These are phyloP conservation scores for Lycaena phlaeas DNA, from an alignment of 2,888 invertebrate genomes.

Conservation along the genomic window DNA sequence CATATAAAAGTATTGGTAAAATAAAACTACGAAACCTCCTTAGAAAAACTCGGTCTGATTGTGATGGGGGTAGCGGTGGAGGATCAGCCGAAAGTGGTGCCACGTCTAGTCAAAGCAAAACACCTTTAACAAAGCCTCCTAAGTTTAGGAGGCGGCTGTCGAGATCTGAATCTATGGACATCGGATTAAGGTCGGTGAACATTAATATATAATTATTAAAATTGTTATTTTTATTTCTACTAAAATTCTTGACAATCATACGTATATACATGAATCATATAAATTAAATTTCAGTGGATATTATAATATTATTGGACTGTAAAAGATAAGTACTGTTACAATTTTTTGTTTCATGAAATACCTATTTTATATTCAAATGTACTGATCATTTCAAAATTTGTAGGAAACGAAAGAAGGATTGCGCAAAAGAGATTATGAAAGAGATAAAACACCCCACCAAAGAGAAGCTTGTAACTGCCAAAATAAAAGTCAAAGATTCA, in stretches of 20 bases:
- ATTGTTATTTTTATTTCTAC: neutral
- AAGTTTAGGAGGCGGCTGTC: slow-evolving; percentile 54
- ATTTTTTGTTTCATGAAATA: no score
- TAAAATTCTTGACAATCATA: no score
- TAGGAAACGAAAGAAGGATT: slow-evolving; percentile 60
- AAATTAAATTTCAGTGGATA: no score
- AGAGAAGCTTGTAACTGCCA: slow-evolving; percentile 40
- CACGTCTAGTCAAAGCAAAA: slow-evolving; percentile 56
- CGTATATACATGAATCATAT: no score
- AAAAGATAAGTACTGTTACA: slow-evolving; percentile 13
- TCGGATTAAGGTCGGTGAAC: slow-evolving; percentile 41
- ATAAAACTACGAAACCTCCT: neutral
- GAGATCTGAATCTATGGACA: slow-evolving; percentile 44
- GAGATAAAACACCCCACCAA: slow-evolving; percentile 38
- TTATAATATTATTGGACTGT: no score
- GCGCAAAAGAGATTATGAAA: slow-evolving; percentile 44
- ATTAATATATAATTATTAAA: slow-evolving; percentile 1
- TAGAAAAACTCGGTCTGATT: slow-evolving; percentile 50
- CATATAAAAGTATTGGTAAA: no score
- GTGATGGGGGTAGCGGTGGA: slow-evolving; percentile 56
- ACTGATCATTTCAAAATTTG: slow-evolving; percentile 20
- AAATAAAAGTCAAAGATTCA: slow-evolving; percentile 59
- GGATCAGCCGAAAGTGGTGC: slow-evolving; percentile 63
- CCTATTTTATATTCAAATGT: neutral
- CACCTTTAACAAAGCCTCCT: slow-evolving; percentile 40